Conservation (phyloP, 2,888 invertebrate species). For the Patella caerulea region DNA sequence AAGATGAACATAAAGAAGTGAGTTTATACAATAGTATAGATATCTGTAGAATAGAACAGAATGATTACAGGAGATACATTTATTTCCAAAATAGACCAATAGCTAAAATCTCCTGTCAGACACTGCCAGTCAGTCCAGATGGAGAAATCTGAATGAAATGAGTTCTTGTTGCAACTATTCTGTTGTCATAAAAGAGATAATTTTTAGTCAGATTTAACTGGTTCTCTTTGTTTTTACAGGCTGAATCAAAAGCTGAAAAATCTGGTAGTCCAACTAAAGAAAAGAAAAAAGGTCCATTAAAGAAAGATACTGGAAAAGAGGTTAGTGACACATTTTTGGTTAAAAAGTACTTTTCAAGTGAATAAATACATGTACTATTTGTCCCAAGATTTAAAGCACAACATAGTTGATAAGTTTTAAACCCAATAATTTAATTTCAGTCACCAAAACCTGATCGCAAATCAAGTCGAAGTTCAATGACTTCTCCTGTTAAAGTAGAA, state of each 20-base stretch:
- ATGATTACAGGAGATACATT: too few species aligned
- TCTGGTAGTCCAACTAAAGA: conserved; percentile 7
- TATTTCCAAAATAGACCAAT: too few species aligned
- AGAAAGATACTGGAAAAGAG: conserved; percentile 5
- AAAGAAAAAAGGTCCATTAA: background rate
- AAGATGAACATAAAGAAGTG: conserved; percentile 13
- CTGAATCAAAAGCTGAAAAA: background rate
- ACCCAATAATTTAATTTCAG: background rate
- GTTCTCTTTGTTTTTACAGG: background rate
- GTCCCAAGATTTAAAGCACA: too few species aligned
- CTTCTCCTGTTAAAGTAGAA: conserved; percentile 27
- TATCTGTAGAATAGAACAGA: too few species aligned
- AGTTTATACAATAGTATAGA: background rate
- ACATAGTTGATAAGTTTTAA: too few species aligned
- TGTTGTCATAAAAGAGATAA: too few species aligned
- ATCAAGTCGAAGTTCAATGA: background rate
- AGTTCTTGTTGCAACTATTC: too few species aligned
- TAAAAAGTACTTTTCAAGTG: too few species aligned
- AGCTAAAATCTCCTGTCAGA: too few species aligned
- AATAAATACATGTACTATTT: too few species aligned
- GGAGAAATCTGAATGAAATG: too few species aligned
- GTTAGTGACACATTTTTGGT: background rate
- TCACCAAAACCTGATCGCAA: conserved; percentile 34
- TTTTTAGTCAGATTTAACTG: background rate
- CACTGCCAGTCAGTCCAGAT: too few species aligned